A percentile compares a stretch with the other conserved stretches of the same genome.
phyloP scores from a whole-genome alignment of 2,797 vertebrate genomes.

The Gallinago stenura region DNA sequence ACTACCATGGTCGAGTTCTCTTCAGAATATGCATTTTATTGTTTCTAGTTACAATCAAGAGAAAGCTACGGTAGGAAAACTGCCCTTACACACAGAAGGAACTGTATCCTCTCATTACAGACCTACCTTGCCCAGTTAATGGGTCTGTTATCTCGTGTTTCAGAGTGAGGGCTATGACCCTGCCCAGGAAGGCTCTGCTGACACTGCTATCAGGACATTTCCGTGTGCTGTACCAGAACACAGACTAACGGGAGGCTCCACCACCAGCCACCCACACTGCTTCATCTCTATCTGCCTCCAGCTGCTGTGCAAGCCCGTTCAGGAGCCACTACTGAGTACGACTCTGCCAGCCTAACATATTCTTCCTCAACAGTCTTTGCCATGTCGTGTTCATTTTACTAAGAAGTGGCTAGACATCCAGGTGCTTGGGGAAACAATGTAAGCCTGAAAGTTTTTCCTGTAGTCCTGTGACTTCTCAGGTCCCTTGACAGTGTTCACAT shows the following conservation, averaged over 20 bases:
- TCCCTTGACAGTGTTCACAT: background rate
- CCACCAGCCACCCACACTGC: rapidly evolving
- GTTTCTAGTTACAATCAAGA: background rate
- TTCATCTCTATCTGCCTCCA: background rate
- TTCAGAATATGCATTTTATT: background rate
- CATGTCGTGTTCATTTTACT: rapidly evolving
- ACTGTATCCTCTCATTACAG: constrained; percentile 55
- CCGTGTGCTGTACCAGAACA: background rate
- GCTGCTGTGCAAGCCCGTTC: background rate
- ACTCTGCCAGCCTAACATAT: background rate
- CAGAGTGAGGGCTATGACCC: background rate
- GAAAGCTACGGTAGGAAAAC: background rate
- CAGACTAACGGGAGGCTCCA: background rate
- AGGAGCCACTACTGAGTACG: background rate
- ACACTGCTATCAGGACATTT: background rate
- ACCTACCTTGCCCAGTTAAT: constrained; percentile 20
- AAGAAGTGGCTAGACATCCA: background rate
- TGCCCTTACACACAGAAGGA: background rate
- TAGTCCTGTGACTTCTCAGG: background rate
- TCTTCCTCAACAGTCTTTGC: background rate
- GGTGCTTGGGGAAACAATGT: background rate
- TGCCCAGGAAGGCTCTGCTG: background rate
- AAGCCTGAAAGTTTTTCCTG: background rate
- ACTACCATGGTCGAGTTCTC: background rate
- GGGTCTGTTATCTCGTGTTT: background rate